Evolutionary conservation across 2,888 invertebrate genomes (phyloP).

Genomic region (Callosobruchus maculatus): DNA sequence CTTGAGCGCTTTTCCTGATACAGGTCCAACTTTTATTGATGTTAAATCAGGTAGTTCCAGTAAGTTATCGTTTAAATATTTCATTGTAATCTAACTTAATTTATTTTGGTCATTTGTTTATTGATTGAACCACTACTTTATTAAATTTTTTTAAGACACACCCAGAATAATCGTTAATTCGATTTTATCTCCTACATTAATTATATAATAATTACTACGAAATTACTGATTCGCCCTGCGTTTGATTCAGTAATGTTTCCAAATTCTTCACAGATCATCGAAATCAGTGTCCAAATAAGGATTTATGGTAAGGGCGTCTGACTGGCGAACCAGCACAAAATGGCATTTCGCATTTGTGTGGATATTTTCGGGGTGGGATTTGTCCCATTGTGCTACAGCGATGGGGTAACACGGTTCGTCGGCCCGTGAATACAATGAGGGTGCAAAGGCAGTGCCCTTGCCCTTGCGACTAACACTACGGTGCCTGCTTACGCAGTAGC

Average conservation of each 20-base stretch:
- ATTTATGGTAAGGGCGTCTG: not conserved
- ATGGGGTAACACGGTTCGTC: not conserved
- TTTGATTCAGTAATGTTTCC: not conserved
- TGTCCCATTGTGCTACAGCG: not conserved
- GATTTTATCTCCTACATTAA: not conserved
- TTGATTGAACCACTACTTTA: too few species aligned
- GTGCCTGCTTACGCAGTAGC: not conserved
- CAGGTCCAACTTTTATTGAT: too few species aligned
- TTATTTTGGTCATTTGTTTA: too few species aligned
- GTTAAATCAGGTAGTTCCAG: too few species aligned
- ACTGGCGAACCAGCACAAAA: not conserved
- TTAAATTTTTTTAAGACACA: too few species aligned
- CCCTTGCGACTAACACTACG: not conserved
- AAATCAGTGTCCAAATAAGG: not conserved
- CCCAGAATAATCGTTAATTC: too few species aligned
- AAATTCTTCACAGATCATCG: not conserved
- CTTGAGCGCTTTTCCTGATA: too few species aligned
- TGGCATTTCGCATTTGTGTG: not conserved
- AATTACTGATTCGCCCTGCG: not conserved
- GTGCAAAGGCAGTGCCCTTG: not conserved
- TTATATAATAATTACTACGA: not conserved
- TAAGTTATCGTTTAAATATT: too few species aligned
- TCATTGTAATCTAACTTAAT: too few species aligned
- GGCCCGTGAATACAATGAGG: not conserved
- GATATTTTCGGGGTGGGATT: not conserved